Percentiles rank a stretch among this genome's conserved stretches.
phyloP scores from a whole-genome alignment of 1,140 invertebrate species.

The Nilaparvata lugens region DNA sequence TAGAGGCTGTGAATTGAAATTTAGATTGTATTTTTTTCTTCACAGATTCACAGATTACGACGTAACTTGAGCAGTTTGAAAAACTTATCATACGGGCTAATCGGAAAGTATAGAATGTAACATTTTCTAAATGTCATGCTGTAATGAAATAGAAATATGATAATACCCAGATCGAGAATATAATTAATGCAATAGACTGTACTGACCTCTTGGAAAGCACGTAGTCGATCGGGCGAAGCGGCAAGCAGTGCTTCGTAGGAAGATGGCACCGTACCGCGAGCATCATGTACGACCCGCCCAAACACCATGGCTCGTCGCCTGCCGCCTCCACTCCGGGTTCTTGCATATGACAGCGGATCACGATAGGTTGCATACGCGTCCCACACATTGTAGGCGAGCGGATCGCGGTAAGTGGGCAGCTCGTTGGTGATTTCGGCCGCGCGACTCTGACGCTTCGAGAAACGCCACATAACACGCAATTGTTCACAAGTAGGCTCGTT shows the following conservation, averaged over 20 bases:
- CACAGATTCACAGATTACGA: no score
- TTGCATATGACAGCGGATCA: no score
- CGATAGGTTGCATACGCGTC: slow-evolving; percentile 32
- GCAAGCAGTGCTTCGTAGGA: slow-evolving; percentile 35
- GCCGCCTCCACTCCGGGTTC: slow-evolving; percentile 25
- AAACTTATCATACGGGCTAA: no score
- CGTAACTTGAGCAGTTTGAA: no score
- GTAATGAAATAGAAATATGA: no score
- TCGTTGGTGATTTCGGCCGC: slow-evolving; percentile 77
- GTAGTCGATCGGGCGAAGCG: slow-evolving; percentile 28
- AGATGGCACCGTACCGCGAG: slow-evolving; percentile 33
- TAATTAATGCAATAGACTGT: neutral
- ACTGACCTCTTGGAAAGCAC: slow-evolving; percentile 37
- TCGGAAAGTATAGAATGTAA: no score
- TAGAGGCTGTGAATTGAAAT: no score
- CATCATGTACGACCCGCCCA: slow-evolving; percentile 48
- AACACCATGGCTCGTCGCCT: slow-evolving; percentile 39
- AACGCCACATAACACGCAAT: slow-evolving; percentile 82
- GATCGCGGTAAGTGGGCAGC: slow-evolving; percentile 67
- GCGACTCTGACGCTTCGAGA: slow-evolving; percentile 77
- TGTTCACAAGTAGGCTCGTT: slow-evolving; percentile 77
- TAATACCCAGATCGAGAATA: no score
- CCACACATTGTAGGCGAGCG: slow-evolving; percentile 72
- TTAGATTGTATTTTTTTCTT: no score
- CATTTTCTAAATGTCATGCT: no score